These are phyloP conservation scores for Periplaneta americana DNA, from an alignment of 1,140 invertebrate genomes.

Conservation along the genomic window DNA sequence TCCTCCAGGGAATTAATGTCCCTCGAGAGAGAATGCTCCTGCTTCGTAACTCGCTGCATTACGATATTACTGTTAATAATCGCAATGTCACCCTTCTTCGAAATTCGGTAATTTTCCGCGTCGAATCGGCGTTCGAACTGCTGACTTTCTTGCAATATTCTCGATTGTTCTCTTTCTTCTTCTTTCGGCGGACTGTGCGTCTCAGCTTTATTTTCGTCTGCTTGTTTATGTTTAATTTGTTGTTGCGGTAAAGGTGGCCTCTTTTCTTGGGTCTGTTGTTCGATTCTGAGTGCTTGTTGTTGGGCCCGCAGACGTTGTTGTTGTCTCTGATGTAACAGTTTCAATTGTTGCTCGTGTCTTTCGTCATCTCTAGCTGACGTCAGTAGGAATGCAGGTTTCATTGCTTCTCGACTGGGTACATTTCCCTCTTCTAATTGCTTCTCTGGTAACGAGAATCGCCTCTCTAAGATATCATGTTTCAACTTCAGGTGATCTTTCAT, in stretches of 20 bases:
- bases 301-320: neutral
- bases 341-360: neutral
- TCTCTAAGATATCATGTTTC: neutral
- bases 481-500: neutral
- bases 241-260: neutral
- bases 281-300: neutral
- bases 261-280: neutral
- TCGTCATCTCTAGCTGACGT: neutral
- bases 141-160: neutral
- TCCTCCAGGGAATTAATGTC: neutral
- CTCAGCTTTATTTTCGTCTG: neutral
- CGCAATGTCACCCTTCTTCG: slow-evolving; percentile 24
- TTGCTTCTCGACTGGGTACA: neutral
- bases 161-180: neutral
- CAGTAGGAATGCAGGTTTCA: neutral
- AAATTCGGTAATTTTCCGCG: slow-evolving; percentile 23
- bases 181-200: neutral
- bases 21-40: neutral
- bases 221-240: slow-evolving; percentile 1
- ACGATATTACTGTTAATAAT: slow-evolving; percentile 12
- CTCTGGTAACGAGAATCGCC: neutral
- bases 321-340: neutral
- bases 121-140: slow-evolving; percentile 16
- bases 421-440: neutral
- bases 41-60: neutral